phyloP scores from a whole-genome alignment of 2,113 vertebrate species.

The Proteles cristata region DNA sequence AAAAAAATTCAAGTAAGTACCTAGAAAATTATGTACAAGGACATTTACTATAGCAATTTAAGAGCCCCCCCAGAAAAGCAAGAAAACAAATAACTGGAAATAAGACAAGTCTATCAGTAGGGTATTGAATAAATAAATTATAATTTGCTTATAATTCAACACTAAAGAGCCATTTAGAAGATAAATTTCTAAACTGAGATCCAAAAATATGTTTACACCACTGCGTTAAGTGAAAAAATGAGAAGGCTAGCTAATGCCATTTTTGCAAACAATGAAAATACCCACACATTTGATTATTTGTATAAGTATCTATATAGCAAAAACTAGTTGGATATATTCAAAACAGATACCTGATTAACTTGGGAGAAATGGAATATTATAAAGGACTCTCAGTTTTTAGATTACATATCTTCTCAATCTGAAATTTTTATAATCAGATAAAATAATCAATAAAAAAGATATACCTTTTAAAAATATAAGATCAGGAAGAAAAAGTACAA shows the following conservation, averaged over 20 bases:
- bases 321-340: not conserved
- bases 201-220: slow-evolving; percentile 31
- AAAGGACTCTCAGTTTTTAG: slow-evolving; percentile 2
- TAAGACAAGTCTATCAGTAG: not conserved
- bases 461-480: slow-evolving; percentile 22
- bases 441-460: not conserved
- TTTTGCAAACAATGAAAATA: slow-evolving; percentile 35
- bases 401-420: slow-evolving; percentile 22
- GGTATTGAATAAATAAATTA: slow-evolving; percentile 8
- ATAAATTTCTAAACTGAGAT: not conserved
- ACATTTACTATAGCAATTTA: not conserved
- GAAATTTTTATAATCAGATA: slow-evolving; percentile 5
- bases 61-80: not conserved
- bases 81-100: not conserved
- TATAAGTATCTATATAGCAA: not conserved
- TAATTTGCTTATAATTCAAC: not conserved
- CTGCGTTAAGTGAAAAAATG: not conserved
- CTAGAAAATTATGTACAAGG: not conserved
- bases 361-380: not conserved
- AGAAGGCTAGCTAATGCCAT: not conserved
- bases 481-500: not conserved
- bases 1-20: not conserved
- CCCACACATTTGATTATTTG: not conserved
- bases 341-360: not conserved
- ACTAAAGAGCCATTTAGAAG: not conserved